These are phyloP conservation scores for Anisognathus igniventris DNA, from an alignment of 2,797 vertebrate genomes.

Conservation along the genomic window DNA sequence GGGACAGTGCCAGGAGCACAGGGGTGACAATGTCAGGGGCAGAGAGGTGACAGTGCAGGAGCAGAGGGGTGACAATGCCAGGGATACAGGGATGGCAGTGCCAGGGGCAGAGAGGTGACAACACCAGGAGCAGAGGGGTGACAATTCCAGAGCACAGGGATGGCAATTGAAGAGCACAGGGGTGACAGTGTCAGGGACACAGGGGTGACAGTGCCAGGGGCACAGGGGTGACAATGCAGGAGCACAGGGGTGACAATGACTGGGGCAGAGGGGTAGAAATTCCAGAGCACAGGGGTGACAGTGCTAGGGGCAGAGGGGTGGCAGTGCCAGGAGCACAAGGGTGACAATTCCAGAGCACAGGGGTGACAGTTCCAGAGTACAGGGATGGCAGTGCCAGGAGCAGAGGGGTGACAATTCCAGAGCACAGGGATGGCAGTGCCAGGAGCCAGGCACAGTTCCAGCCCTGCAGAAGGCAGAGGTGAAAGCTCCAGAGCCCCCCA, in stretches of 20 bases:
- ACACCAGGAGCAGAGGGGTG: too few species aligned
- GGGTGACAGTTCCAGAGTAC: rapidly evolving
- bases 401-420: rapidly evolving
- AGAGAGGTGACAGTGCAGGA: too few species aligned
- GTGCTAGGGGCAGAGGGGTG: rapidly evolving
- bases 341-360: rapidly evolving
- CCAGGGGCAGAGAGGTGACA: neutral
- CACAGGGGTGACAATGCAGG: neutral
- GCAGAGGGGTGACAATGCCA: too few species aligned
- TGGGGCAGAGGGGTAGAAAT: rapidly evolving
- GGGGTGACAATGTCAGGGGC: neutral
- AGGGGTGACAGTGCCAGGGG: rapidly evolving
- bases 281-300: neutral
- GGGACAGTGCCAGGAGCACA: neutral
- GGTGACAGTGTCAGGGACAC: rapidly evolving
- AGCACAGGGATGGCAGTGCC: neutral
- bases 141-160: too few species aligned
- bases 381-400: rapidly evolving
- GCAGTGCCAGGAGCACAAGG: neutral
- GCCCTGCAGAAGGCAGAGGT: neutral
- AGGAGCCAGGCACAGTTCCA: neutral
- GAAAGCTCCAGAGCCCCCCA: neutral
- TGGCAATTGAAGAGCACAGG: neutral
- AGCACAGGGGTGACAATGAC: rapidly evolving
- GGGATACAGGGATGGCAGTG: neutral